Conservation (phyloP, 2,888 invertebrate species). For the Oeneis ivallda region DNA sequence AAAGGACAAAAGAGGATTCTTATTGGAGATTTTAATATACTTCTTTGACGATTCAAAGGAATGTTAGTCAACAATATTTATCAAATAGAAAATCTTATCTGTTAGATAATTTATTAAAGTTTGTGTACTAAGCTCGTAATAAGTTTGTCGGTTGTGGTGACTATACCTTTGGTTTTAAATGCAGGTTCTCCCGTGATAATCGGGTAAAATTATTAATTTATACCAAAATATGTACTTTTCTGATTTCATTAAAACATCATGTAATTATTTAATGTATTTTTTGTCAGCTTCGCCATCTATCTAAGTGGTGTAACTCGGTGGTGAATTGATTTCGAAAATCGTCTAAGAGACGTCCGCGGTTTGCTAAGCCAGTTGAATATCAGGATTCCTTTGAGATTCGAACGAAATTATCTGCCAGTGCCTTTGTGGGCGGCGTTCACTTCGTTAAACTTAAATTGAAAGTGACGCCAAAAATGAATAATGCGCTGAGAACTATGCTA, state of each 20-base stretch:
- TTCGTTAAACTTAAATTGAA: slow-evolving; percentile 31
- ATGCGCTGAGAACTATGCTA: slow-evolving; percentile 14
- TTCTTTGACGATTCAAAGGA: background rate
- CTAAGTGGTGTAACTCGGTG: background rate
- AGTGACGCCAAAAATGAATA: slow-evolving; percentile 21
- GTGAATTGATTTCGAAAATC: slow-evolving; percentile 14
- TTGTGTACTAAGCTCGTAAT: background rate
- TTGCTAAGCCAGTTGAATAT: slow-evolving; percentile 29
- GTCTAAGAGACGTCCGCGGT: slow-evolving; percentile 16
- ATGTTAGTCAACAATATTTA: background rate
- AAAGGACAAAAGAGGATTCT: background rate
- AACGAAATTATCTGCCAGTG: slow-evolving; percentile 25
- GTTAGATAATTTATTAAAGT: background rate
- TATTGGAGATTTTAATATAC: background rate
- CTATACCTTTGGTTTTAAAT: background rate
- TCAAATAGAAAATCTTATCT: background rate
- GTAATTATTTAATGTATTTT: too few relatives aligned
- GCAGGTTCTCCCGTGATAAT: background rate
- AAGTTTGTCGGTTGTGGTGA: background rate
- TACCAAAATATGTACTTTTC: background rate
- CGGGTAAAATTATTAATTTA: background rate
- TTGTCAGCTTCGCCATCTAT: too few relatives aligned
- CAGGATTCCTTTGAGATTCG: slow-evolving; percentile 28
- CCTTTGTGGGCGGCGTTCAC: slow-evolving; percentile 27
- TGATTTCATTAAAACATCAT: background rate